A percentile compares a stretch with the other conserved stretches of the same genome.
Evolutionary conservation across 2,888 invertebrate genomes (phyloP).

Genomic region (Beris chalybata): DNA sequence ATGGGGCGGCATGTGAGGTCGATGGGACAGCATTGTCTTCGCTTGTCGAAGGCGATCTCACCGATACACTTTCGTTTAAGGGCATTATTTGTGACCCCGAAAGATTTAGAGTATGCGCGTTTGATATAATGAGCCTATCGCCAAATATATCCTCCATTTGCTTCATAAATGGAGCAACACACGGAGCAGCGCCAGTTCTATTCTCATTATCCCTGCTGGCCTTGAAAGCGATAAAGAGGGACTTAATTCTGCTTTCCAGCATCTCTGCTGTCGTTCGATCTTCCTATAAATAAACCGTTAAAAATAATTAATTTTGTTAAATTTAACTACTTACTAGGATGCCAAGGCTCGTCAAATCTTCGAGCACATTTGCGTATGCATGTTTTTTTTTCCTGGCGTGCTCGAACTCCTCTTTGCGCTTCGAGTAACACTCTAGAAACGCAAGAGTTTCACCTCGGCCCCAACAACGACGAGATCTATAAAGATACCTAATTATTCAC

Average conservation of each 20-base stretch:
- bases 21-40: not conserved
- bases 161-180: conserved; percentile 26
- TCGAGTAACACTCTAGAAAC: too few relatives aligned
- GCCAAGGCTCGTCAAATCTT: too few relatives aligned
- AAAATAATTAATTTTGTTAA: too few relatives aligned
- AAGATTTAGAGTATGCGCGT: conserved; percentile 6
- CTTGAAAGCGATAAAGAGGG: conserved; percentile 10
- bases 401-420: too few relatives aligned
- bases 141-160: conserved; percentile 28
- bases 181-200: conserved; percentile 24
- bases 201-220: conserved; percentile 22
- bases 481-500: too few relatives aligned
- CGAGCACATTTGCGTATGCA: too few relatives aligned
- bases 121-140: conserved; percentile 17
- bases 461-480: too few relatives aligned
- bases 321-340: too few relatives aligned
- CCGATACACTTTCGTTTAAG: not conserved
- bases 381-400: too few relatives aligned
- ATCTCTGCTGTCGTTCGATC: not conserved
- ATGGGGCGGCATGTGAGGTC: not conserved
- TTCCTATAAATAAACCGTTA: not conserved
- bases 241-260: not conserved
- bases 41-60: too few relatives aligned
- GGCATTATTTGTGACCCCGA: not conserved
- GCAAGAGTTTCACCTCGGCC: too few relatives aligned